These are phyloP conservation scores for Parnassius smintheus DNA, from an alignment of 2,888 invertebrate species.

Conservation along the genomic window DNA sequence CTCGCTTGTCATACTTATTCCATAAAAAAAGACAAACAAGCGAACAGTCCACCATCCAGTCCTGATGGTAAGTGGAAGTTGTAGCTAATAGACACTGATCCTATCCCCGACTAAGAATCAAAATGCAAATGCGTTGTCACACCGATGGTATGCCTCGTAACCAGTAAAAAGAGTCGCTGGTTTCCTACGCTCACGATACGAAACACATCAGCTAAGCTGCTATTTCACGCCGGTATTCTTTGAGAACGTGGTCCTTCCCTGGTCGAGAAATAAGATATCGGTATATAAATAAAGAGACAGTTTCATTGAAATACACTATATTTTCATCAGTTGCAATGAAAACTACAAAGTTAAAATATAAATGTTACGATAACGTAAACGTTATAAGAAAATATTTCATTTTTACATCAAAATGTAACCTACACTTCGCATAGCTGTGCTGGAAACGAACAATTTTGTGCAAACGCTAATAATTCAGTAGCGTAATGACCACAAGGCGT, in stretches of 20 bases:
- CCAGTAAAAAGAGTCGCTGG: too few relatives aligned
- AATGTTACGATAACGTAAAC: slow-evolving; percentile 47
- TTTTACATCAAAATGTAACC: slow-evolving; percentile 44
- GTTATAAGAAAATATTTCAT: slow-evolving; percentile 51
- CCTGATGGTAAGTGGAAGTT: too few relatives aligned
- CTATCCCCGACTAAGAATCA: too few relatives aligned
- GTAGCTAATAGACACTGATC: neutral
- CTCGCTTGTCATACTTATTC: too few relatives aligned
- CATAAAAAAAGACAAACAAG: too few relatives aligned
- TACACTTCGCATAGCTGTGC: slow-evolving; percentile 25
- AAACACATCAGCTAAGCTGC: too few relatives aligned
- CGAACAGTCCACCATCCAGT: too few relatives aligned
- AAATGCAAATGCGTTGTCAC: too few relatives aligned
- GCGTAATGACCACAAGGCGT: slow-evolving; percentile 22
- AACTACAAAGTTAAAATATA: slow-evolving; percentile 52
- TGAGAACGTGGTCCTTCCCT: too few relatives aligned
- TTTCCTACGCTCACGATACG: too few relatives aligned
- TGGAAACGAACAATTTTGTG: slow-evolving; percentile 27
- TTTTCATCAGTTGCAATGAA: slow-evolving; percentile 57
- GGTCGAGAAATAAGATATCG: neutral
- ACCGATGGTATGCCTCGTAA: too few relatives aligned
- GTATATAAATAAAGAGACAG: slow-evolving; percentile 31
- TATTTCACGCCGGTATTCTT: too few relatives aligned
- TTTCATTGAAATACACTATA: slow-evolving; percentile 61
- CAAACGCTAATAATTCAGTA: slow-evolving; percentile 37